Evolutionary conservation across 1,140 invertebrate species (phyloP), one percentile per base, ranked within the genome.

Genomic region (Patella vulgata): DNA sequence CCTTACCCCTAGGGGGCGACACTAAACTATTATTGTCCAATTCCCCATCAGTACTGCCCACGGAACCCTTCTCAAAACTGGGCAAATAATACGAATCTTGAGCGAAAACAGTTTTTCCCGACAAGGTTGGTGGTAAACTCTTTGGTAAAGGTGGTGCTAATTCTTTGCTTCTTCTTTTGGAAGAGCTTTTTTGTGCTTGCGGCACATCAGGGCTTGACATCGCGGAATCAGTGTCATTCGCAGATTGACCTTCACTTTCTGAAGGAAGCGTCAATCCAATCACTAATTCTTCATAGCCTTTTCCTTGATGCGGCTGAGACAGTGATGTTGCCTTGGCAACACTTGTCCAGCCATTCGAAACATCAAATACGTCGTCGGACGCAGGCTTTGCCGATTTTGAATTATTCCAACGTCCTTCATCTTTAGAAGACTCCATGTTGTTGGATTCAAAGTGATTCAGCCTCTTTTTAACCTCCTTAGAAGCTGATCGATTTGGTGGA

Each of bases 181-280:
- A 46, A 19, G 52, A 21, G 47, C 33, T 44, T 43, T 52, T 44
- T 50, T 39, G 51, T 39, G 42, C 42, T 33, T 50, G 53, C 25
- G 53, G 51, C 47, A 63, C 61, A 21, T 61, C 57, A 31, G 59
- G 63, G 53, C 60, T 60, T 59, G 63, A 60, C 56, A 30, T 47
- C 28, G 36, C 30, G 56, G 77, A 81, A 69, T 79, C 79, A 62
- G 73, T 78, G 74, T 78, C 79, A 78, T 79, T 81, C 77, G 75
- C 77, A 54, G 69, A 53, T 42, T 65, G 56, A 68, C 66, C 67
- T 57, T 78, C 75, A 23, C 51, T 71, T 57, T 77, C 76, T n/a
- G 78, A 80, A 42, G 70, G 70, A 53, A 80, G 74, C 40, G 71
- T 66, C 44, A 80, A 47, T 51, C 63, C 64, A 23, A 66, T 58